Evolutionary conservation across 1,140 invertebrate species (phyloP).

Genomic region (Rhynchophorus ferrugineus): DNA sequence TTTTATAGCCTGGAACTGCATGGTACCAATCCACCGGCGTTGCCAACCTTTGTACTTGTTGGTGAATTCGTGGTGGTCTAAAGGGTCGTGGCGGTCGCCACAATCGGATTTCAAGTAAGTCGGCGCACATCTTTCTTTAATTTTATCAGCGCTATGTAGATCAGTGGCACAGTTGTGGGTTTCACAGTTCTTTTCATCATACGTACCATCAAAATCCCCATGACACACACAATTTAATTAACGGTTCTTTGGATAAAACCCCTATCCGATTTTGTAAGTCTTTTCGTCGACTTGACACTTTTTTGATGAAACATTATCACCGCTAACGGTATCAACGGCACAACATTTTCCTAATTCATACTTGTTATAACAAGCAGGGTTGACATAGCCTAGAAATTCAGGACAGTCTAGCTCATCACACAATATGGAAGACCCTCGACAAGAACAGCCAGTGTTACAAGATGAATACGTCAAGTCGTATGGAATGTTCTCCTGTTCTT

Average conservation of each 20-base stretch:
- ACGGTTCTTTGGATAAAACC: conserved; percentile 25
- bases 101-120: conserved; percentile 14
- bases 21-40: too few species aligned
- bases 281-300: conserved; percentile 27
- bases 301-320: conserved; percentile 13
- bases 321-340: conserved; percentile 16
- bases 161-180: conserved; percentile 22
- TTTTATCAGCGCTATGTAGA: conserved; percentile 15
- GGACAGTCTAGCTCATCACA: conserved; percentile 24
- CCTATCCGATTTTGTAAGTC: conserved; percentile 23
- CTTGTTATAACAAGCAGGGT: conserved; percentile 9
- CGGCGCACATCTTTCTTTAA: conserved; percentile 26
- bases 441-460: conserved; percentile 19
- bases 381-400: conserved; percentile 12
- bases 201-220: conserved; percentile 29
- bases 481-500: conserved; percentile 1
- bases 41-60: too few species aligned
- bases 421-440: neutral
- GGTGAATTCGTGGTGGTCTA: too few species aligned
- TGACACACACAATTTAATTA: conserved; percentile 28
- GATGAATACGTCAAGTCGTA: conserved; percentile 11
- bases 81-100: too few species aligned
- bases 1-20: too few species aligned
- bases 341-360: conserved; percentile 26
- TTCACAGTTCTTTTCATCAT: conserved; percentile 22